Conservation (phyloP, 2,888 invertebrate species). For the Monoplex corrugatus region DNA sequence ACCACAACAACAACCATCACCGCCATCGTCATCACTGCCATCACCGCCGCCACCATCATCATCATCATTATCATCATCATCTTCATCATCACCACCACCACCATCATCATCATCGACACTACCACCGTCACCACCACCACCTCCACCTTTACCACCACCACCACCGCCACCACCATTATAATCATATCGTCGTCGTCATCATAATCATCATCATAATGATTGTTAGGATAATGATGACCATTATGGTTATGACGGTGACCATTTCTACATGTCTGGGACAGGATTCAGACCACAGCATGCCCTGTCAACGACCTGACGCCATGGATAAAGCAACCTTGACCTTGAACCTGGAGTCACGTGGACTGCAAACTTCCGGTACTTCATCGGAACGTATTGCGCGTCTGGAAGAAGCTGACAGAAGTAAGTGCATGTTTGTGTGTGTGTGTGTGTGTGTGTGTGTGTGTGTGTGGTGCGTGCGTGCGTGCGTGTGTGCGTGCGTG, state of each 20-base stretch:
- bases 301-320: constrained; percentile 61
- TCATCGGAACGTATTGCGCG: constrained; percentile 52
- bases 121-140: too few relatives aligned
- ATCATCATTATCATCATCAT: neutral
- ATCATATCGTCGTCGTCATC: too few relatives aligned
- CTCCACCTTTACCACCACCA: too few relatives aligned
- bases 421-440: constrained; percentile 52
- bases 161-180: too few relatives aligned
- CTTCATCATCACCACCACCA: too few relatives aligned
- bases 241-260: too few relatives aligned
- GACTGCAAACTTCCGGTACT: constrained; percentile 57
- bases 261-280: neutral
- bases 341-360: constrained; percentile 51
- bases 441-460: neutral
- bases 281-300: constrained; percentile 1
- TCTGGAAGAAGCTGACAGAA: constrained; percentile 55
- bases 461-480: neutral
- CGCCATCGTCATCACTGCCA: neutral
- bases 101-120: too few relatives aligned
- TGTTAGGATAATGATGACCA: too few relatives aligned
- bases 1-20: too few relatives aligned
- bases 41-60: neutral
- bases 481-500: neutral
- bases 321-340: constrained; percentile 57
- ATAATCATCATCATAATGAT: too few relatives aligned